phyloP scores from a whole-genome alignment of 2,797 vertebrate species.

The Antrozous pallidus region DNA sequence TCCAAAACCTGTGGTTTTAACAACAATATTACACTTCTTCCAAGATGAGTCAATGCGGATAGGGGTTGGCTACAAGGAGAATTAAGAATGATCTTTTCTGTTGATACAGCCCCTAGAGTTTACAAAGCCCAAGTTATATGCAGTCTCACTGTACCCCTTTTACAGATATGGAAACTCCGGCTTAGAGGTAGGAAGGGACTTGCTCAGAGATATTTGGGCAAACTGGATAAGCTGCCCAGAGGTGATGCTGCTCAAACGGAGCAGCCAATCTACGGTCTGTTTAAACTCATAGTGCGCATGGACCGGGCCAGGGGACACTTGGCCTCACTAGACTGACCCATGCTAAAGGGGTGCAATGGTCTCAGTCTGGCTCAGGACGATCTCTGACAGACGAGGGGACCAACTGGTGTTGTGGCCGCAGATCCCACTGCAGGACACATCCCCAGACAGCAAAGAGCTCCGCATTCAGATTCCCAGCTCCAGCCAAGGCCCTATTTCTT shows the following conservation, averaged over 20 bases:
- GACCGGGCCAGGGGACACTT: not conserved
- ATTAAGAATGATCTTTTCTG: slow-evolving; percentile 24
- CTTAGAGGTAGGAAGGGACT: not conserved
- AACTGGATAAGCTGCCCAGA: slow-evolving; percentile 5
- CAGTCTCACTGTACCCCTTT: not conserved
- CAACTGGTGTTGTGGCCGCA: not conserved
- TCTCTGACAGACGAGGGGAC: slow-evolving; percentile 5
- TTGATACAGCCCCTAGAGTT: not conserved
- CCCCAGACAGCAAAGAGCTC: not conserved
- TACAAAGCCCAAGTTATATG: not conserved
- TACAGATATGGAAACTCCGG: not conserved
- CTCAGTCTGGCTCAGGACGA: slow-evolving; percentile 6
- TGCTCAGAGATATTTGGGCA: not conserved
- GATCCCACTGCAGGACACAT: slow-evolving; percentile 33
- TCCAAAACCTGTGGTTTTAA: slow-evolving; percentile 19
- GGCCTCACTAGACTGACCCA: not conserved
- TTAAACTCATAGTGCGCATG: not conserved
- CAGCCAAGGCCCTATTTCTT: slow-evolving; percentile 36
- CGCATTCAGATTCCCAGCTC: slow-evolving; percentile 45
- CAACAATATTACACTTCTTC: not conserved
- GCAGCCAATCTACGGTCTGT: not conserved
- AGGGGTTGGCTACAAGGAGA: not conserved
- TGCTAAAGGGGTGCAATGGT: not conserved
- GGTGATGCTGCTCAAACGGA: not conserved
- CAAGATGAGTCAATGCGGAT: not conserved